Conservation (phyloP, 2,797 vertebrate genomes). For the Rhinoraja longicauda region DNA sequence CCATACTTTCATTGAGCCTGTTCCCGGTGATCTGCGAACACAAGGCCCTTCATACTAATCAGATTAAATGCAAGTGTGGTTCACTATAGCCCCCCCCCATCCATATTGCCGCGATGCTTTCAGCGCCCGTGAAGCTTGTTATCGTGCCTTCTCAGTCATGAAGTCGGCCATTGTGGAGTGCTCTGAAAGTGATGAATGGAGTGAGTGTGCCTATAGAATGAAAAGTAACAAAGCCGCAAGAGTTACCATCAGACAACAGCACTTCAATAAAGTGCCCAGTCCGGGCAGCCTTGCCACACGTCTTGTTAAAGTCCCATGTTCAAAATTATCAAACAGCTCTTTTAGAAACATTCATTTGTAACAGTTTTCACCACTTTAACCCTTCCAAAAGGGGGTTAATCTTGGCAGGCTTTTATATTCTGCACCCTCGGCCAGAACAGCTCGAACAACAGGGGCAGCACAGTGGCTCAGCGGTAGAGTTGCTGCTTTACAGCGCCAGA, state of each 20-base stretch:
- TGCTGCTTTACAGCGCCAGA: too few species aligned
- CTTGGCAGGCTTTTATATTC: background rate
- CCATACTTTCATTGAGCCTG: conserved; percentile 38
- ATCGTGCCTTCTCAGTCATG: conserved; percentile 38
- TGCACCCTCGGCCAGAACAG: background rate
- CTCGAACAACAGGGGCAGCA: background rate
- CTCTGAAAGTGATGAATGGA: conserved; percentile 46
- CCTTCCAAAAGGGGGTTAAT: background rate
- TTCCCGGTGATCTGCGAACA: conserved; percentile 37
- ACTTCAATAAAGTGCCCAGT: conserved; percentile 51
- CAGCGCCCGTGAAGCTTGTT: conserved; percentile 36
- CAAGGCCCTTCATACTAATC: conserved; percentile 42
- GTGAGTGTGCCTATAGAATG: conserved; percentile 41
- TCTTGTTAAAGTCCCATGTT: conserved; percentile 55
- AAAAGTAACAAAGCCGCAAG: conserved; percentile 43
- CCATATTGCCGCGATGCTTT: conserved; percentile 20
- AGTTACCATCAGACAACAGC: conserved; percentile 38
- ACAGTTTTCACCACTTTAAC: background rate
- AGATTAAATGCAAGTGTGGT: conserved; percentile 41
- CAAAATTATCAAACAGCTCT: conserved; percentile 27
- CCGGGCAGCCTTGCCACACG: conserved; percentile 51
- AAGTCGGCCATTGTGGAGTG: conserved; percentile 38
- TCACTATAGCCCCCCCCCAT: conserved; percentile 38
- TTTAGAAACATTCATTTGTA: background rate
- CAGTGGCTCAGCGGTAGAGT: too few species aligned